Conservation (phyloP, 1,140 invertebrate genomes). For the Eubasilissa regina region DNA sequence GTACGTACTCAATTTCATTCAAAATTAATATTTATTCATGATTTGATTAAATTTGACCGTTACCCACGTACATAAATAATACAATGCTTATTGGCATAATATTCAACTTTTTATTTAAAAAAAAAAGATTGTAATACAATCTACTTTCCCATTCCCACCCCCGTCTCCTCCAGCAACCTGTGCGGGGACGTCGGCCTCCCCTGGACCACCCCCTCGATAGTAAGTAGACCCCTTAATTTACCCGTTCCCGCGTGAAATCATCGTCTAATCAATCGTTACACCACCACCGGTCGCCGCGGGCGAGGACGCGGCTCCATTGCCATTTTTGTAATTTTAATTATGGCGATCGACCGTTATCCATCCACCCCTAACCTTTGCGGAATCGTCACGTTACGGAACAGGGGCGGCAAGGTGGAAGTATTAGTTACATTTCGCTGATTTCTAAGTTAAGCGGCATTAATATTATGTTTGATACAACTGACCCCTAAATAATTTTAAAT, state of each 20-base stretch:
- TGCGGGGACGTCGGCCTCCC: neutral
- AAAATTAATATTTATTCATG: too few relatives aligned
- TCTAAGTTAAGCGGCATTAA: neutral
- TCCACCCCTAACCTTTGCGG: slow-evolving; percentile 2
- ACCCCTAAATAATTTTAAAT: too few relatives aligned
- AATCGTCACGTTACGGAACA: slow-evolving; percentile 24
- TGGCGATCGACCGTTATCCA: slow-evolving; percentile 9
- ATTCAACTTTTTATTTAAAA: too few relatives aligned
- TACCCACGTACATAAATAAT: too few relatives aligned
- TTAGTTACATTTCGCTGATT: slow-evolving; percentile 21
- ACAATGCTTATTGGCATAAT: too few relatives aligned
- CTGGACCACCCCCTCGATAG: neutral
- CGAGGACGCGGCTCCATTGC: neutral
- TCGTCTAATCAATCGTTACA: slow-evolving; percentile 47
- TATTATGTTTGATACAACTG: too few relatives aligned
- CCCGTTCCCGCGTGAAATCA: slow-evolving; percentile 34
- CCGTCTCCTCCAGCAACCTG: neutral
- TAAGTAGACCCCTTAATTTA: neutral
- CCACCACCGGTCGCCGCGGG: neutral
- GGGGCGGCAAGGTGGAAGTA: neutral
- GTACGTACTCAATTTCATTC: too few relatives aligned
- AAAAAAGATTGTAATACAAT: neutral
- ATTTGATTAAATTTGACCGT: too few relatives aligned
- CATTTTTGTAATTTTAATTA: slow-evolving; percentile 37
- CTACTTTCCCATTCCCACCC: neutral